phyloP scores from a whole-genome alignment of 2,113 vertebrate species.

The Pipa parva region DNA sequence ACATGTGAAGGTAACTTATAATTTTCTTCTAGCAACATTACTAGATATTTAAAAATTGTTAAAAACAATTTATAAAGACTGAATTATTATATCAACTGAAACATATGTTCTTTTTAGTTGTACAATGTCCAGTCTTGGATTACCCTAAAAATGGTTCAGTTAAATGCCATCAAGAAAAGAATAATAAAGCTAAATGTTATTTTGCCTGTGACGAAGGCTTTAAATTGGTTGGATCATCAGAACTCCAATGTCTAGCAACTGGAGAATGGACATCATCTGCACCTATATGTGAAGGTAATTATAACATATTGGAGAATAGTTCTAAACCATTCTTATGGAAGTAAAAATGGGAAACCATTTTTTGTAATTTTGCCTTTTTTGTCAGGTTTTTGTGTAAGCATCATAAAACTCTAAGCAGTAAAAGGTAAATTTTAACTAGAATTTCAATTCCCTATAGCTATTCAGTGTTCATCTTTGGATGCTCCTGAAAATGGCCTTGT shows the following conservation, averaged over 20 bases:
- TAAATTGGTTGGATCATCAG: conserved; percentile 54
- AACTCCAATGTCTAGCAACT: conserved; percentile 54
- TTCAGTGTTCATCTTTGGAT: conserved; percentile 43
- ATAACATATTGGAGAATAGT: too few relatives aligned
- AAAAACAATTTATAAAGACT: neutral
- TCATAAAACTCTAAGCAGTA: too few relatives aligned
- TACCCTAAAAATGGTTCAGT: conserved; percentile 42
- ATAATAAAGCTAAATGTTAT: conserved; percentile 64
- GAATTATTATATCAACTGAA: too few relatives aligned
- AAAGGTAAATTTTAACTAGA: too few relatives aligned
- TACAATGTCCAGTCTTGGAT: conserved; percentile 46
- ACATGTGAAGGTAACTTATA: conserved; percentile 52
- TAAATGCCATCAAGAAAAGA: conserved; percentile 48
- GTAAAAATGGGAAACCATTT: too few relatives aligned
- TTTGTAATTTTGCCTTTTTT: too few relatives aligned
- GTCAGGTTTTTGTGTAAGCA: too few relatives aligned
- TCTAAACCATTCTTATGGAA: too few relatives aligned
- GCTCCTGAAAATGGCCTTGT: conserved; percentile 44
- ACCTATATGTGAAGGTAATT: conserved; percentile 69
- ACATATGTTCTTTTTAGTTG: conserved; percentile 46
- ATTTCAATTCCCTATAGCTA: too few relatives aligned
- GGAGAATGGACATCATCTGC: conserved; percentile 68
- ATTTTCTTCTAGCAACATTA: neutral
- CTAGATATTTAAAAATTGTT: neutral
- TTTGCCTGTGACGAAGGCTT: conserved; percentile 69